Base-by-base conservation (phyloP, 2,888 invertebrate species). In the Xestia sexstrigata region DNA sequence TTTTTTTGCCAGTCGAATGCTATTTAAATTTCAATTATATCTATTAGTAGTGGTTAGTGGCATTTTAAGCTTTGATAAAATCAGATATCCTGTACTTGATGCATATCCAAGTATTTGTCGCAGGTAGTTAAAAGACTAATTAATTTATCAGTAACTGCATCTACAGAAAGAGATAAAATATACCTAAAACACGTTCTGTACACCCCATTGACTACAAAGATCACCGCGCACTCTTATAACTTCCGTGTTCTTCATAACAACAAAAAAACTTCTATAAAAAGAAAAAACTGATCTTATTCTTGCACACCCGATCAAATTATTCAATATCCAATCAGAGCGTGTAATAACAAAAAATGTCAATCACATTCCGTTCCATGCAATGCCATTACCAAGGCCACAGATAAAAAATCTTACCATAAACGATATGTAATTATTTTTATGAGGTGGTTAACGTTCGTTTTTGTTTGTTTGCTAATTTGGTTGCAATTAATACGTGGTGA, bases 351-450 rank as follows among this genome's bases (percentile, higher is more conserved):
- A 87, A 88, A 87, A 69, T 82, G 84, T 85, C 86, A 82, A 86
- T 89, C 79, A 76, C 81, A 85, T 87, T 89, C 78, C 84, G 47
- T 77, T 70, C n/a, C 73, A 73, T 23, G 65, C 89, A 88, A 85
- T 87, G 88, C 89, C 88, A 88, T 67, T 89, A 82, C 79, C 88
- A 88, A 88, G 88, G 89, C 23, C 49, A 76, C 84, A 76, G 70
- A 78, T 70, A 79, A 81, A 88, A 87, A 79, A 83, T 17, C 75
- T 26, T 20, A 81, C 84, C 89, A 77, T 87, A 85, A 66, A 79
- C 66, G 74, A 49, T 65, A 83, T 35, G 52, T 74, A 78, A 82
- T 87, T 85, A 84, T 74, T 83, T 81, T 79, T 74, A 79, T 60
- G 49, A 74, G 60, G 47, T 76, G 26, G 26, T 20, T 63, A 42